Base-by-base conservation (phyloP, 2,888 invertebrate genomes). In the Deilephila porcellus region DNA sequence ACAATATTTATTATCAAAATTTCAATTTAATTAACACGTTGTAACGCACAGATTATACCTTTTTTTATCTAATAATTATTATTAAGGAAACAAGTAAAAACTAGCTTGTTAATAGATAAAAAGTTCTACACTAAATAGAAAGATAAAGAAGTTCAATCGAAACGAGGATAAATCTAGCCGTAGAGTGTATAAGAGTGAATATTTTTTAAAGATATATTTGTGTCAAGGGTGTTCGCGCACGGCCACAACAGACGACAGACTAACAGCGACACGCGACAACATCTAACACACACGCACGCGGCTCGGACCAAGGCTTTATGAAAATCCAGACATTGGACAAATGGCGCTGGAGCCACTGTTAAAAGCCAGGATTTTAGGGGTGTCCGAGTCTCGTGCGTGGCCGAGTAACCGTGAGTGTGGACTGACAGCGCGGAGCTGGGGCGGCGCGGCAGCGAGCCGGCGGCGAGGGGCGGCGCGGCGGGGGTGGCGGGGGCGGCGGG, bases 361-460 rank as follows among this genome's bases (percentile, higher is more conserved):
- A 3, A 25, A 11, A 14, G 45, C 14, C 45, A 45, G 3, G 1
- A 3, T 11, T 14, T 14, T 45, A 14, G 45, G 3, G 3, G 2
- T 0, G 45, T 56, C 70, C 75, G 77, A 73, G 81, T 73, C 74
- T 37, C 63, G 75, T 6, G 71, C 63, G 76, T 72, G 67, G 25
- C 19, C 32, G 73, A 25, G 64, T 37, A 74, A 76, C 75, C 77
- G 80, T 76, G 79, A 75, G 78, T 74, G 79, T 25, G 79, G 76
- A 89, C 89, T 86, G 79, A 87, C 90, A 89, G 86, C 83, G 91
- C 90, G 78, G 89, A 84, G 89, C 85, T 83, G 83, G 91, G 86
- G 62, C 90, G 86, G 78, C 91, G 90, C 83, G 90, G 89, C 82
- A 88, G 85, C 70, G 90, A 87, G 84, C 86, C 86, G 72, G 80